phyloP scores from a whole-genome alignment of 2,797 vertebrate species.

The Hydrophis major region DNA sequence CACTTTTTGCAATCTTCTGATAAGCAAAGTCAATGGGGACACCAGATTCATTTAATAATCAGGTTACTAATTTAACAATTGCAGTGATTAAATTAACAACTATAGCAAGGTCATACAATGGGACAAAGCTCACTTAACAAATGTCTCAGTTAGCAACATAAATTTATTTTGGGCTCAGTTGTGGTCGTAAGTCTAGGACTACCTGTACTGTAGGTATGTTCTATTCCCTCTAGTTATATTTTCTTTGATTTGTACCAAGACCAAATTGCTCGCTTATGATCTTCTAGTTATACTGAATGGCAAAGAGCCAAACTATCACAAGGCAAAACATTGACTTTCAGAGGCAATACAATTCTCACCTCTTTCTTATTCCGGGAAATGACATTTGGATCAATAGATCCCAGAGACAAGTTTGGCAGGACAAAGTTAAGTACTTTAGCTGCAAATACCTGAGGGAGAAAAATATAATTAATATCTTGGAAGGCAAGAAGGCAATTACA shows the following conservation, averaged over 20 bases:
- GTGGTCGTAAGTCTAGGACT: neutral
- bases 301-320: neutral
- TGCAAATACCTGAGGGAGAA: slow-evolving; percentile 81
- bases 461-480: slow-evolving; percentile 31
- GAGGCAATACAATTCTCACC: slow-evolving; percentile 69
- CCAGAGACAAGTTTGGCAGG: slow-evolving; percentile 84
- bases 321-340: neutral
- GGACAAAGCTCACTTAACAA: neutral
- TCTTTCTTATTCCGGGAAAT: slow-evolving; percentile 87
- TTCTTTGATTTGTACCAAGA: neutral
- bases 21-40: neutral
- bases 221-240: neutral
- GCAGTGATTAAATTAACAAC: neutral
- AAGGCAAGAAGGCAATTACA: neutral
- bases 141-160: neutral
- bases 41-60: neutral
- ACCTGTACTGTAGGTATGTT: neutral
- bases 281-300: neutral
- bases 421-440: slow-evolving; percentile 88
- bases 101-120: neutral
- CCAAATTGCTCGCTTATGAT: neutral
- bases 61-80: neutral
- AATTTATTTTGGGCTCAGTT: neutral
- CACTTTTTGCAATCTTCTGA: neutral
- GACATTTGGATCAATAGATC: slow-evolving; percentile 83